A percentile compares a stretch with the other conserved stretches of the same genome.
Evolutionary conservation across 2,113 vertebrate species (phyloP).

Genomic region (Rhizomys pruinosus): DNA sequence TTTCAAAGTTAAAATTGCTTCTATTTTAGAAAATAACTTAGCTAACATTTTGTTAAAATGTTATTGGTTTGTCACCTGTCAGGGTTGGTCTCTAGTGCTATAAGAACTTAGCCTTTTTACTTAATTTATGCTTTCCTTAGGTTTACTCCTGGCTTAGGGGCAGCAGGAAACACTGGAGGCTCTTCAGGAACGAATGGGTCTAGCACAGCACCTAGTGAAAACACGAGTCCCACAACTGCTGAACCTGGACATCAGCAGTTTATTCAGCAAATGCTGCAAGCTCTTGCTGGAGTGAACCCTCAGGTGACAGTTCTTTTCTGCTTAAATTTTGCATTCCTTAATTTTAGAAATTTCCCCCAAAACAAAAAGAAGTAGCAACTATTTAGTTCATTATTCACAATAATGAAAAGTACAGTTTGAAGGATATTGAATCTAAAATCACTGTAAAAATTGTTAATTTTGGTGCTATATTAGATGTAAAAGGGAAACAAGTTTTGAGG

Average conservation of each 20-base stretch:
- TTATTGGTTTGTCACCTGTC: background rate
- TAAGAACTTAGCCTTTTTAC: background rate
- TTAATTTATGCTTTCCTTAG: conserved; percentile 61
- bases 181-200: conserved; percentile 79
- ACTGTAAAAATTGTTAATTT: background rate
- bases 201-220: conserved; percentile 82
- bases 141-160: conserved; percentile 84
- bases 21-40: conserved; percentile 35
- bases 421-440: conserved; percentile 13
- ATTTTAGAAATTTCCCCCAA: conserved; percentile 16
- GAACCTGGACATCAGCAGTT: conserved; percentile 91
- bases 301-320: conserved; percentile 84
- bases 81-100: background rate
- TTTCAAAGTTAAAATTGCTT: conserved; percentile 38
- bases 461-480: background rate
- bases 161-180: conserved; percentile 82
- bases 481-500: background rate
- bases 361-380: background rate
- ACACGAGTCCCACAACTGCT: conserved; percentile 81
- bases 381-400: background rate
- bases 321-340: background rate
- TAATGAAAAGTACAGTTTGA: conserved; percentile 20
- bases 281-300: conserved; percentile 89
- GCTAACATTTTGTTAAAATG: background rate
- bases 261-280: conserved; percentile 94